Evolutionary conservation across 2,888 invertebrate species (phyloP).

Genomic region (Scaptomyza tumidula): DNA sequence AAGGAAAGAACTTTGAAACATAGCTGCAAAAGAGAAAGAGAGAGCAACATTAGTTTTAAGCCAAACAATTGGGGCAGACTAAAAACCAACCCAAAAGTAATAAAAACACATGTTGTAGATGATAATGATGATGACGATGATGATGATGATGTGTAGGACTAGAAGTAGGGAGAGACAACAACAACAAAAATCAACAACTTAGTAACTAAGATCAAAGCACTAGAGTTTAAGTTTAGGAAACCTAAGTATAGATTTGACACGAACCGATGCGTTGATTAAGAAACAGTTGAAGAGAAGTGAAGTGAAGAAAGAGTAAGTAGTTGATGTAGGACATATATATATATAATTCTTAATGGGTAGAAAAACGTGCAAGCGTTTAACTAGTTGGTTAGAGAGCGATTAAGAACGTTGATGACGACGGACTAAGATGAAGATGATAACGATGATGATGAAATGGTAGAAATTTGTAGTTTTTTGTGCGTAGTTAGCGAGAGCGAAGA

Average conservation of each 20-base stretch:
- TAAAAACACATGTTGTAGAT: slow-evolving; percentile 36
- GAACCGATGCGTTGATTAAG: slow-evolving; percentile 43
- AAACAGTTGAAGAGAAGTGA: not conserved
- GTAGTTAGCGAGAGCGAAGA: slow-evolving; percentile 48
- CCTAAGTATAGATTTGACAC: slow-evolving; percentile 57
- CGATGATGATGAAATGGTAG: slow-evolving; percentile 20
- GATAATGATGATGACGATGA: slow-evolving; percentile 12
- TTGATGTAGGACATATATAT: slow-evolving; percentile 51
- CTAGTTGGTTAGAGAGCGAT: slow-evolving; percentile 45
- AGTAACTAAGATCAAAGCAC: slow-evolving; percentile 70
- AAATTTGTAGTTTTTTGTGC: slow-evolving; percentile 64
- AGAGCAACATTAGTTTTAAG: slow-evolving; percentile 44
- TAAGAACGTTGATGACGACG: slow-evolving; percentile 6
- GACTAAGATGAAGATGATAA: not conserved
- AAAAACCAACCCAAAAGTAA: slow-evolving; percentile 14
- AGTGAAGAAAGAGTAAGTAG: slow-evolving; percentile 19
- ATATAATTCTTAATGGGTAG: slow-evolving; percentile 62
- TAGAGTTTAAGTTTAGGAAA: slow-evolving; percentile 65
- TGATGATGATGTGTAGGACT: slow-evolving; percentile 29
- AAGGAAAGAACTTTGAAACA: slow-evolving; percentile 43
- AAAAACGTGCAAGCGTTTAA: slow-evolving; percentile 22
- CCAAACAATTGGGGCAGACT: slow-evolving; percentile 30
- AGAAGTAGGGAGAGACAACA: slow-evolving; percentile 45
- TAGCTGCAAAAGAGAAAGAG: slow-evolving; percentile 34
- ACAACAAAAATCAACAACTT: slow-evolving; percentile 40